Evolutionary conservation across 2,888 invertebrate species (phyloP), one percentile per base, ranked within the genome.

Genomic region (Caenorhabditis wallacei): DNA sequence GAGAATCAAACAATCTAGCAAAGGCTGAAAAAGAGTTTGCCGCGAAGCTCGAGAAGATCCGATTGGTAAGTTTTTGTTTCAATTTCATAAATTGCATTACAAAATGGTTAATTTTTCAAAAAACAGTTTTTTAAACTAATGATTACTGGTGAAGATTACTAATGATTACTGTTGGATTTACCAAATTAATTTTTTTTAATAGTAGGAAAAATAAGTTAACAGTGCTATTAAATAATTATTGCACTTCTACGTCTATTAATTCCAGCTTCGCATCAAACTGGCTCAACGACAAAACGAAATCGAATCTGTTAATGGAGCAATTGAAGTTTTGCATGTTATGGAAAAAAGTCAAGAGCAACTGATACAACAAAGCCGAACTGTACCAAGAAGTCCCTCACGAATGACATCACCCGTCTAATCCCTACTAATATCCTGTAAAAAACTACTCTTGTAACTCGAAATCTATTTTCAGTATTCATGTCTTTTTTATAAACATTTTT

Each of bases 261-360:
- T 30, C 8, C 66, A 80, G 72, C 66, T 80, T 16, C 80, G 80
- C 5, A 59, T 72, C 35, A 46, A 80, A 59, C 3, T 80, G 1
- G 59, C 30, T 11, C 35, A 57, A 24, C 37, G 30, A 13, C 20
- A 30, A 11, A 35, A 26, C n/a, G 48, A 71, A n/a, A 51, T 66
- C 16, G 66, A 56, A 16, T 37, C 56, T 8, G 11, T 59, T 10
- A 64, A 59, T 22, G 64, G 46, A n/a, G 46, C 40, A 2, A 72
- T 61, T 20, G 66, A 71, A 43, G 71, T 80, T 20, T 22, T 80
- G n/a, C 71, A 80, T 26, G 26, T 37, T 3, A 56, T 80, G 51
- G 72, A 72, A 30, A 66, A 72, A 30, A 40, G 26, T n/a, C 57
- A 80, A 37, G 80, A 80, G 26, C 48, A 72, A 20, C 30, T 79